Percentiles rank a stretch among this genome's conserved stretches.
Evolutionary conservation across 2,888 invertebrate species (phyloP).

Genomic region (Epirrita christyi): DNA sequence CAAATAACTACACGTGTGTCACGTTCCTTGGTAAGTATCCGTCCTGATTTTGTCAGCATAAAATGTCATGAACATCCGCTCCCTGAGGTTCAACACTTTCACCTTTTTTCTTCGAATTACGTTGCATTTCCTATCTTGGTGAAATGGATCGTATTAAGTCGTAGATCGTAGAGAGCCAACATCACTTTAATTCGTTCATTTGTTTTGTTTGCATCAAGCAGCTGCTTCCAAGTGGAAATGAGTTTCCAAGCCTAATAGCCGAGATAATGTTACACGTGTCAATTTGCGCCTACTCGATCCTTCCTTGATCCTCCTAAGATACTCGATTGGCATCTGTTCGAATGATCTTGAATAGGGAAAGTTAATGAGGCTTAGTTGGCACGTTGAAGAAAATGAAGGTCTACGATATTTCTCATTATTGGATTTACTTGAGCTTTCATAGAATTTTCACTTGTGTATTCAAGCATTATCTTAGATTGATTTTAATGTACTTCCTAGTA

Average conservation of each 20-base stretch:
- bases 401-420: no score
- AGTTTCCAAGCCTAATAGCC: constrained; percentile 33
- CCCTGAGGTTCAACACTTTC: not conserved
- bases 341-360: constrained; percentile 7
- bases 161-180: no score
- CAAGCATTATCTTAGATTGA: no score
- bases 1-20: no score
- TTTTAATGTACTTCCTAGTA: no score
- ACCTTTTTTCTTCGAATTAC: no score
- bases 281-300: constrained; percentile 4
- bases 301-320: not conserved
- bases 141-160: no score
- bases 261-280: constrained; percentile 3
- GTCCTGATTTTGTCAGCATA: not conserved
- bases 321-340: constrained; percentile 7
- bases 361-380: not conserved
- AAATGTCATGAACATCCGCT: not conserved
- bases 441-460: no score
- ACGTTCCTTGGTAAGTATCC: no score
- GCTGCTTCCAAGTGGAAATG: constrained; percentile 39
- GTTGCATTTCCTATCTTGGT: no score
- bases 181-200: constrained; percentile 57
- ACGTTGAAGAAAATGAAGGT: no score
- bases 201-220: constrained; percentile 33
- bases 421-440: no score